phyloP scores from a whole-genome alignment of 2,888 invertebrate species.

The Sesia bembeciformis region DNA sequence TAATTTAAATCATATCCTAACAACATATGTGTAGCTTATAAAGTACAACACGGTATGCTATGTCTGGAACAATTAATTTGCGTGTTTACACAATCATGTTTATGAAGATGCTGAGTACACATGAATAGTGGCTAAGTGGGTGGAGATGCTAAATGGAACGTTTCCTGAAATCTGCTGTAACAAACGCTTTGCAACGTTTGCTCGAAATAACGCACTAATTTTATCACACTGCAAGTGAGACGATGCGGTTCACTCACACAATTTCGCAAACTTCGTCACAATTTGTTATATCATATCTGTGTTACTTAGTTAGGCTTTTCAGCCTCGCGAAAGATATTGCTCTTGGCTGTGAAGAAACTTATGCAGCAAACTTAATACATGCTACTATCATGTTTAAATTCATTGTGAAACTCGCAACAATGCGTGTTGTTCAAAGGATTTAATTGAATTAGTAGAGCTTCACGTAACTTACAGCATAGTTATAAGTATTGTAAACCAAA shows the following conservation, averaged over 20 bases:
- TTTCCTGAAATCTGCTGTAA: conserved; percentile 53
- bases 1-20: no score
- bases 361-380: neutral
- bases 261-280: conserved; percentile 2
- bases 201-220: conserved; percentile 45
- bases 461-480: no score
- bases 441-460: no score
- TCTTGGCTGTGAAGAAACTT: conserved; percentile 1
- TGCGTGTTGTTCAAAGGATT: no score
- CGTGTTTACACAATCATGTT: conserved; percentile 18
- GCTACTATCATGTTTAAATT: no score
- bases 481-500: no score
- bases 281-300: neutral
- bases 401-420: no score
- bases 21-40: no score
- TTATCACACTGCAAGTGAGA: conserved; percentile 32
- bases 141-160: conserved; percentile 34
- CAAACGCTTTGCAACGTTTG: conserved; percentile 32
- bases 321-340: neutral
- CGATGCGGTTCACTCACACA: conserved; percentile 13
- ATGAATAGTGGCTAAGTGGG: conserved; percentile 20
- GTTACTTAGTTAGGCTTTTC: neutral
- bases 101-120: conserved; percentile 28
- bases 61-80: conserved; percentile 11
- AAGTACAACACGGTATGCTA: no score